These are phyloP conservation scores for Pampusana beccarii DNA, from an alignment of 2,113 vertebrate genomes.

Conservation along the genomic window DNA sequence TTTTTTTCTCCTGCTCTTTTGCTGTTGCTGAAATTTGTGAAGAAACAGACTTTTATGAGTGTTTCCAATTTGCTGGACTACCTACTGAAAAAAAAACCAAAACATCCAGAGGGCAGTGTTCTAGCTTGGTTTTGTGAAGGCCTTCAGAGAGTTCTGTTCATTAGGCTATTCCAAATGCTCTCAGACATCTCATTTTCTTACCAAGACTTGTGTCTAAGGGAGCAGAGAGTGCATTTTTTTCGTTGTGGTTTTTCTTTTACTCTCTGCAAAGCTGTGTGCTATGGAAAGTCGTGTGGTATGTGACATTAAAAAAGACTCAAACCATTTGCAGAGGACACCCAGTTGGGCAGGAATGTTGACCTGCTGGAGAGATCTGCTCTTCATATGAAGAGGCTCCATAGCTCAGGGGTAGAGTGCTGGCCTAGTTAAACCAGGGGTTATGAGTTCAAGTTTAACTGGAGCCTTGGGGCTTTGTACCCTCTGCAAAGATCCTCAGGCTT, in stretches of 20 bases:
- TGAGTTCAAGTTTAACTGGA: too few species aligned
- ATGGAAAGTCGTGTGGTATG: rapidly evolving
- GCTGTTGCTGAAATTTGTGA: neutral
- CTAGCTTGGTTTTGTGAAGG: neutral
- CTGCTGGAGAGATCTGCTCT: too few species aligned
- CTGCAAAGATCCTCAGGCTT: too few species aligned
- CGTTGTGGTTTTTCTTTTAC: neutral
- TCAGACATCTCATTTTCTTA: neutral
- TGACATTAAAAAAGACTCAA: neutral
- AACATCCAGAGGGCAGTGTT: neutral
- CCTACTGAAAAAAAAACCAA: neutral
- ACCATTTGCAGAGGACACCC: neutral
- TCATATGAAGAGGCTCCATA: too few species aligned
- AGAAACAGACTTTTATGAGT: neutral
- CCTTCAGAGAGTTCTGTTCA: neutral
- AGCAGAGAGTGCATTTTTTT: neutral
- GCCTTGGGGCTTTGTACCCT: too few species aligned
- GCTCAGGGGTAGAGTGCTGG: too few species aligned
- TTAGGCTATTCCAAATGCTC: neutral
- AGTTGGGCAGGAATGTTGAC: too few species aligned
- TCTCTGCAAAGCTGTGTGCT: neutral
- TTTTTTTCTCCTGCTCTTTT: neutral
- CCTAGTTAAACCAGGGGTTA: too few species aligned
- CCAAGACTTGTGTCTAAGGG: neutral
- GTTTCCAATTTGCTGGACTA: neutral